phyloP scores from a whole-genome alignment of 2,888 invertebrate genomes.

The Alloplasta piceator region DNA sequence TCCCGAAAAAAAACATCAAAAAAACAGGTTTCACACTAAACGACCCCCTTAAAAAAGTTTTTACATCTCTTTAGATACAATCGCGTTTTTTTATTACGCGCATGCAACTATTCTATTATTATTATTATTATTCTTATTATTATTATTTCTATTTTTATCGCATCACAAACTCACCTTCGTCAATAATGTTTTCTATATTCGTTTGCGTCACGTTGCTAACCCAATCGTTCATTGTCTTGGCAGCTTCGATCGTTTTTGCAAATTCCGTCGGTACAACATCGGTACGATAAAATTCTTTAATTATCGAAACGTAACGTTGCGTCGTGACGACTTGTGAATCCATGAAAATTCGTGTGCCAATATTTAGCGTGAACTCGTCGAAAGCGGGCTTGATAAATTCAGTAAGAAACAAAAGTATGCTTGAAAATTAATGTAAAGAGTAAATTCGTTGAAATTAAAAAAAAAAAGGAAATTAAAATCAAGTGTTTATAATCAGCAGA shows the following conservation, averaged over 20 bases:
- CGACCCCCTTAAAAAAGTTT: too few relatives aligned
- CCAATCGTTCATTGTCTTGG: conserved; percentile 91
- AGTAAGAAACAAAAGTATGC: conserved; percentile 13
- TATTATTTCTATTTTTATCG: not conserved
- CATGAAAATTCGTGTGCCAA: conserved; percentile 88
- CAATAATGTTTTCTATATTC: conserved; percentile 88
- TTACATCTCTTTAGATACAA: too few relatives aligned
- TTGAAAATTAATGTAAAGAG: not conserved
- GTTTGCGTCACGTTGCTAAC: conserved; percentile 90
- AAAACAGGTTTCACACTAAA: too few relatives aligned
- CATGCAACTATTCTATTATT: too few relatives aligned
- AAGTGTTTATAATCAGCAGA: not conserved
- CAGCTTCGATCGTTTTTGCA: conserved; percentile 84
- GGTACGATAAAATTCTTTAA: conserved; percentile 88
- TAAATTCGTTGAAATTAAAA: conserved; percentile 6
- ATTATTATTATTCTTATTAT: too few relatives aligned
- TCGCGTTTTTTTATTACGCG: too few relatives aligned
- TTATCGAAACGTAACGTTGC: conserved; percentile 86
- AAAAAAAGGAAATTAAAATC: not conserved
- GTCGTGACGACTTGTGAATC: conserved; percentile 85
- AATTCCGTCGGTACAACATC: conserved; percentile 88
- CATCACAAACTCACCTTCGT: conserved; percentile 84
- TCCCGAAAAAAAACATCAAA: too few relatives aligned
- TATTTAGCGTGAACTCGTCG: conserved; percentile 85
- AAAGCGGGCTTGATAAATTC: conserved; percentile 53